These are phyloP conservation scores for Andrena hattorfiana DNA, from an alignment of 2,888 invertebrate genomes.

Conservation along the genomic window DNA sequence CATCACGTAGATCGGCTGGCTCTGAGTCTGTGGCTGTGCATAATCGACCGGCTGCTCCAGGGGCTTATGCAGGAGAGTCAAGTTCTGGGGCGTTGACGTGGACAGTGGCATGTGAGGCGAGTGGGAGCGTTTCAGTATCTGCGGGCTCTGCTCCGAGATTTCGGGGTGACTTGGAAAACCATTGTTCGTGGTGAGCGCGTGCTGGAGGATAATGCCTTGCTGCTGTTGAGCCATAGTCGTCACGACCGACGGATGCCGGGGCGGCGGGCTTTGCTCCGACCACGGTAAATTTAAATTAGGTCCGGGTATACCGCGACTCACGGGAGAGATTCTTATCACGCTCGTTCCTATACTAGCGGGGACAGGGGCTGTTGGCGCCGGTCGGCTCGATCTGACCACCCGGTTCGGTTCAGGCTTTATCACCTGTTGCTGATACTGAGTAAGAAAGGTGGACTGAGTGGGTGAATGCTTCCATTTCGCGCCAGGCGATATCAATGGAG, in stretches of 20 bases:
- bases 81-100: slow-evolving; percentile 76
- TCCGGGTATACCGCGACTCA: slow-evolving; percentile 81
- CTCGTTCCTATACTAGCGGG: slow-evolving; percentile 87
- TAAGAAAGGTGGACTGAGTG: slow-evolving; percentile 85
- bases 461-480: slow-evolving; percentile 84
- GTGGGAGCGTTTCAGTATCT: slow-evolving; percentile 77
- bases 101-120: slow-evolving; percentile 79
- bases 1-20: slow-evolving; percentile 78
- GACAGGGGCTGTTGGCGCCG: slow-evolving; percentile 83
- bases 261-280: slow-evolving; percentile 82
- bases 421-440: slow-evolving; percentile 84
- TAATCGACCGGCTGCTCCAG: slow-evolving; percentile 82
- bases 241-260: slow-evolving; percentile 82
- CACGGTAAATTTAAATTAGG: slow-evolving; percentile 78
- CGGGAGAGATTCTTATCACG: slow-evolving; percentile 94
- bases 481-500: slow-evolving; percentile 81
- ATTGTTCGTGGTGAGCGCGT: slow-evolving; percentile 84
- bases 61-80: slow-evolving; percentile 78
- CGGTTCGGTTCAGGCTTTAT: slow-evolving; percentile 88
- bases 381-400: slow-evolving; percentile 88
- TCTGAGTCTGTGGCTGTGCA: slow-evolving; percentile 76
- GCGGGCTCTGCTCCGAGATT: slow-evolving; percentile 77
- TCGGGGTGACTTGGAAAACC: slow-evolving; percentile 80
- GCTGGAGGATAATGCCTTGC: slow-evolving; percentile 85
- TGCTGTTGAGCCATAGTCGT: slow-evolving; percentile 82